Base-by-base conservation (phyloP, 2,113 vertebrate genomes). In the Lophius piscatorius region DNA sequence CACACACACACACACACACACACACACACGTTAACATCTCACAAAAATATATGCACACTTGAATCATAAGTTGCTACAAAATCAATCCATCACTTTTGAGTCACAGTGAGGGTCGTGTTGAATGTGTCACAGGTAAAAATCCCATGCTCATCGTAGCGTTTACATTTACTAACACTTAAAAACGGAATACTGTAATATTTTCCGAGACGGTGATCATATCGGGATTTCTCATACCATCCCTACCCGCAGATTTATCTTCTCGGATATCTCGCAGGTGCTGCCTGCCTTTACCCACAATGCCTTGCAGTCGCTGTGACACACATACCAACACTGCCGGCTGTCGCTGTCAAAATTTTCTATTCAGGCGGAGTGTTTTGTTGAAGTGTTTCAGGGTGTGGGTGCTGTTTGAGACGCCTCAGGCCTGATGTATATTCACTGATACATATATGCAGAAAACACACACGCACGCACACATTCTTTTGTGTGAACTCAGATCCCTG, bases 401-500 rank as follows among this genome's bases (percentile, higher is more conserved):
- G 45, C 51, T 1, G 61, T 49, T 76, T 71, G 7, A 34, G 82
- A 63, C 23, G 64, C 80, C 80, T 61, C 11, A 5, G 49, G 73
- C 51, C 51, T 26, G 57, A 46, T 54, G 61, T 54, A 45, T 11
- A 59, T 62, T 52, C 40, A 59, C 77, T 2, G 55, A 84, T 48
- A 71, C 59, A 65, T 49, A 61, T 26, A 58, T 17, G 16, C 14
- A 22, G 13, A 17, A 16, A 64, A 57, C 41, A 48, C 54, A 21
- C 22, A 39, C 36, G 39, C 10, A 49, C 39, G 52, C 76, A 45
- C 62, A 36, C 44, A 14, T 26, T 48, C 77, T 76, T 81, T 82
- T 88, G 81, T 84, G 46, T 59, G 68, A 61, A 74, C 71, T 78
- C 68, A 82, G 81, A 86, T 88, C 78, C 54, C 66, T 35, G 75